These are phyloP conservation scores for Molorchus minor DNA, from an alignment of 2,888 invertebrate genomes.

Conservation along the genomic window DNA sequence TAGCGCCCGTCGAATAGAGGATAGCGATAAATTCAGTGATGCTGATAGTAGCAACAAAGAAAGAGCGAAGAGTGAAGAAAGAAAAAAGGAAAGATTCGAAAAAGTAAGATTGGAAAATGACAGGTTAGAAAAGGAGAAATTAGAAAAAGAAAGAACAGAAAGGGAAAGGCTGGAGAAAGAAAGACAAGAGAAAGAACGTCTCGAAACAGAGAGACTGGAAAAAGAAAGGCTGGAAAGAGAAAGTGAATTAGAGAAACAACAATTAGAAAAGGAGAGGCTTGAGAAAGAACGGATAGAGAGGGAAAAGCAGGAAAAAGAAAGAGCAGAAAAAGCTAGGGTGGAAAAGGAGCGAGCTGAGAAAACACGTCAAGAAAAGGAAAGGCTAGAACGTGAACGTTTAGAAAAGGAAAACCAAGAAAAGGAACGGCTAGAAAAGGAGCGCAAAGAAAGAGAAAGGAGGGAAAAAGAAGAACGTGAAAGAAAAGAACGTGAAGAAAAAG, in stretches of 20 bases:
- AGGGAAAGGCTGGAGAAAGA: constrained; percentile 56
- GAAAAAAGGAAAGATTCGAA: constrained; percentile 58
- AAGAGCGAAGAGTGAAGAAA: constrained; percentile 58
- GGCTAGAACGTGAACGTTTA: constrained; percentile 57
- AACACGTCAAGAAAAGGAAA: no score
- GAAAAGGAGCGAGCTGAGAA: constrained; percentile 59
- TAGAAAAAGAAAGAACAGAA: constrained; percentile 58
- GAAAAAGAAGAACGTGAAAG: constrained; percentile 43
- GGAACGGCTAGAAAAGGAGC: constrained; percentile 48
- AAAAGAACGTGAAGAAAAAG: constrained; percentile 41
- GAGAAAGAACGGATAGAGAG: constrained; percentile 61
- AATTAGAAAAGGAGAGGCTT: constrained; percentile 56
- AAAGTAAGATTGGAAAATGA: constrained; percentile 59
- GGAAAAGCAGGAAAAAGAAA: constrained; percentile 56
- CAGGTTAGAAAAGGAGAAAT: constrained; percentile 50
- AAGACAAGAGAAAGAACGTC: constrained; percentile 61
- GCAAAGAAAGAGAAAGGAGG: constrained; percentile 43
- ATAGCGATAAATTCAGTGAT: constrained; percentile 53
- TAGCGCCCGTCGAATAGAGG: constrained; percentile 51
- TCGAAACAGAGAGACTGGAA: constrained; percentile 54
- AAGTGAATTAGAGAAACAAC: constrained; percentile 52
- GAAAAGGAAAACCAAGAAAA: constrained; percentile 52
- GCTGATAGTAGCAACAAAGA: constrained; percentile 53
- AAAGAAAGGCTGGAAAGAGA: constrained; percentile 58
- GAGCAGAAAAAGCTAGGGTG: constrained; percentile 56